phyloP scores from a whole-genome alignment of 2,113 vertebrate genomes.

The Leucopternis melanops region DNA sequence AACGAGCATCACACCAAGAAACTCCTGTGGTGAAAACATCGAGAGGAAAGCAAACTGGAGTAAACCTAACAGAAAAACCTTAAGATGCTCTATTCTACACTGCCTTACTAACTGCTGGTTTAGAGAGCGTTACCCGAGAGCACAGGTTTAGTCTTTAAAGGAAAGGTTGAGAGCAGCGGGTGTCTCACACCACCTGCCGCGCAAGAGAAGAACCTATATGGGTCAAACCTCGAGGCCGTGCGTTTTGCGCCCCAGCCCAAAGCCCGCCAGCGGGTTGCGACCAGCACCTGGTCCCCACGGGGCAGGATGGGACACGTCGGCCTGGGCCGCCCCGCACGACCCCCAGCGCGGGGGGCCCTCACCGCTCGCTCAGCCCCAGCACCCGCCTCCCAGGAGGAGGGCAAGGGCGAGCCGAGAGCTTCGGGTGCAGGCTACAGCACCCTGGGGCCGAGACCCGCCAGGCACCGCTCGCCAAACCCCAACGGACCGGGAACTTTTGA shows the following conservation, averaged over 20 bases:
- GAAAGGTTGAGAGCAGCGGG: rapidly evolving
- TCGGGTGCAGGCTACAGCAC: no score
- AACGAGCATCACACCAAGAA: rapidly evolving
- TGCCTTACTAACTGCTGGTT: rapidly evolving
- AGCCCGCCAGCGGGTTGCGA: neutral
- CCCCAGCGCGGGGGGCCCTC: no score
- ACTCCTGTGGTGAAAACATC: rapidly evolving
- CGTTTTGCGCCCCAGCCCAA: rapidly evolving
- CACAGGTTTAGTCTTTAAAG: rapidly evolving
- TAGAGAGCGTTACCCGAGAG: rapidly evolving
- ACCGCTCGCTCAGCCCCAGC: no score
- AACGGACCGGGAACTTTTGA: rapidly evolving
- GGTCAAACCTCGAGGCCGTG: rapidly evolving
- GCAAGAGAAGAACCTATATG: rapidly evolving
- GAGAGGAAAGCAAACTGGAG: neutral
- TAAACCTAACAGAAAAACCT: rapidly evolving
- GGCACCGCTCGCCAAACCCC: neutral
- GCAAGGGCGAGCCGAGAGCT: no score
- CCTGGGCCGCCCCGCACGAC: no score
- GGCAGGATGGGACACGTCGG: no score
- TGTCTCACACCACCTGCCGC: rapidly evolving
- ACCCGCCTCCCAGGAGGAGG: no score
- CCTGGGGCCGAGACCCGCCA: no score
- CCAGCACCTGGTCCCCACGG: no score
- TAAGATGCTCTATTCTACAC: rapidly evolving